Evolutionary conservation across 1,140 invertebrate species (phyloP).

Genomic region (Luehdorfia chinensis): DNA sequence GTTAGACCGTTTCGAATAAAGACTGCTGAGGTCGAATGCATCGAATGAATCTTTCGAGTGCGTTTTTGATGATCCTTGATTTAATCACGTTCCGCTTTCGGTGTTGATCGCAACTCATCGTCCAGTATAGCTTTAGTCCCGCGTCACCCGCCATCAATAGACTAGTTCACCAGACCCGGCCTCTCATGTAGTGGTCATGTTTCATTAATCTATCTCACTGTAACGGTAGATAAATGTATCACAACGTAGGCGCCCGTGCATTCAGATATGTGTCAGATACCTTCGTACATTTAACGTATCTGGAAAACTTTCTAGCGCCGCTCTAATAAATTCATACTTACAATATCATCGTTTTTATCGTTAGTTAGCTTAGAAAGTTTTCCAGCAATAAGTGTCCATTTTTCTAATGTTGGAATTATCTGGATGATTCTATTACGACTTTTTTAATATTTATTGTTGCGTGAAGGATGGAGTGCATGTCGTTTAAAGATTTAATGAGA

Average conservation of each 20-base stretch:
- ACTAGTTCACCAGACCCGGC: constrained; percentile 58
- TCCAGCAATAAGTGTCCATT: constrained; percentile 51
- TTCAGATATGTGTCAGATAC: constrained; percentile 38
- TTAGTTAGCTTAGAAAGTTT: constrained; percentile 64
- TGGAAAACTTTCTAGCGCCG: constrained; percentile 66
- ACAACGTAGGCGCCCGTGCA: constrained; percentile 73
- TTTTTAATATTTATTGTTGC: constrained; percentile 34
- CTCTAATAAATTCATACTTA: constrained; percentile 33
- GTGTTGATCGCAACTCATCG: constrained; percentile 65
- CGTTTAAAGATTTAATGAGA: constrained; percentile 37
- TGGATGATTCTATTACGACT: constrained; percentile 19
- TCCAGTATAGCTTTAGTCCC: constrained; percentile 57
- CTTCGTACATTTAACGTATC: constrained; percentile 42
- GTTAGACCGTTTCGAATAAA: constrained; percentile 64
- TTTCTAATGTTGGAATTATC: constrained; percentile 33
- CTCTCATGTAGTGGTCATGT: constrained; percentile 66
- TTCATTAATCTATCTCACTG: constrained; percentile 64
- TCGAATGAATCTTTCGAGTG: constrained; percentile 57
- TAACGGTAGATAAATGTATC: constrained; percentile 75
- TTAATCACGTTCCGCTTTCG: constrained; percentile 68
- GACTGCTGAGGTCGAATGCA: constrained; percentile 69
- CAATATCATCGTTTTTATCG: constrained; percentile 43
- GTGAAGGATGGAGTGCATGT: constrained; percentile 49
- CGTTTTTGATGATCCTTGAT: constrained; percentile 47
- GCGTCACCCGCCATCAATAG: constrained; percentile 61